Evolutionary conservation across 2,888 invertebrate genomes (phyloP).

Genomic region (Salticus scenicus): DNA sequence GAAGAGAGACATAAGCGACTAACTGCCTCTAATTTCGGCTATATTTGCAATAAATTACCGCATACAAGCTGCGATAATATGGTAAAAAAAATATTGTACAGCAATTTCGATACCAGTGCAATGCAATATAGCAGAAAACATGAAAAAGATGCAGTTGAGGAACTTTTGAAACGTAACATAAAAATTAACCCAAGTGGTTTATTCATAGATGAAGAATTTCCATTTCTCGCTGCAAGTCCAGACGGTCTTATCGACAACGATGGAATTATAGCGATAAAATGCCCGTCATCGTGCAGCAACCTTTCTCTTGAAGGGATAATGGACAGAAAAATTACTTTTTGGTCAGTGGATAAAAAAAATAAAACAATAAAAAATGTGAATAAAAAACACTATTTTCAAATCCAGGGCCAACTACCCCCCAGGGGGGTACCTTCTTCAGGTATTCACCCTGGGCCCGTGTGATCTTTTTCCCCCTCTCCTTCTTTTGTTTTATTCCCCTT

Average conservation of each 20-base stretch:
- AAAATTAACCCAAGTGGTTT: not conserved
- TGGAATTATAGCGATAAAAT: not conserved
- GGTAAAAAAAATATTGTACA: constrained; percentile 3
- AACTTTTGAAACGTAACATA: not conserved
- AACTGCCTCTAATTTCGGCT: constrained; percentile 3
- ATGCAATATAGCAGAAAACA: not conserved
- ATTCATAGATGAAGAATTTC: not conserved
- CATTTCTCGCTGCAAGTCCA: not conserved
- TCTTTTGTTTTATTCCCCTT: too few species aligned
- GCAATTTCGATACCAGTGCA: not conserved
- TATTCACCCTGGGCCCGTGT: too few species aligned
- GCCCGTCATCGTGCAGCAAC: not conserved
- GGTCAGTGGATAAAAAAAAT: not conserved
- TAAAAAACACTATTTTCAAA: not conserved
- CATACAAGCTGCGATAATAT: not conserved
- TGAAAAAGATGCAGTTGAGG: constrained; percentile 2
- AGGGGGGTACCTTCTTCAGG: too few species aligned
- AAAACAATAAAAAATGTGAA: not conserved
- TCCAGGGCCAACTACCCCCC: constrained; percentile 13
- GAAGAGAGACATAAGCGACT: constrained; percentile 1
- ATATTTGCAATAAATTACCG: not conserved
- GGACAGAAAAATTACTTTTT: not conserved
- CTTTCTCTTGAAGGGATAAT: not conserved
- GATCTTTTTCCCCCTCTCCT: too few species aligned
- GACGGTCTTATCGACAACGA: not conserved